Evolutionary conservation across 1,140 invertebrate species (phyloP), one percentile per base, ranked within the genome.

Genomic region (Lanistes nyassanus): DNA sequence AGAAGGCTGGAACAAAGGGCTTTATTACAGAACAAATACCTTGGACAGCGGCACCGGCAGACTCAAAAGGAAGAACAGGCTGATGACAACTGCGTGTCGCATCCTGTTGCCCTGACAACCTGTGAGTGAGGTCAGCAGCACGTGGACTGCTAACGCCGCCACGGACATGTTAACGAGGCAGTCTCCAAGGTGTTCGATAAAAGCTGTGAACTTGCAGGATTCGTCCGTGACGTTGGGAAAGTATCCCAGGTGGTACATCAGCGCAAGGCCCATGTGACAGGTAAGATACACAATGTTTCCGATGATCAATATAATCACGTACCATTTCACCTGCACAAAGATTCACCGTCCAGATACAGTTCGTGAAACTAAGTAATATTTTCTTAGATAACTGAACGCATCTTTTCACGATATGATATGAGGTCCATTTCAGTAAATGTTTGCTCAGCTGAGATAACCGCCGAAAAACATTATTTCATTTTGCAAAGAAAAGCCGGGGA

Each of bases 251-350:
- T 9, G 21, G n/a, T 42, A 11, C 1, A 9, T 26, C 34, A 60
- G 34, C 1, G 3, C 39, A 9, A 42, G 2, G 16, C 1, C 19
- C 37, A 23, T 23, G 1, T 29, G 37, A 56, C 37, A 62, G 42
- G n/a, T 6, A n/a, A 72, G 55, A n/a, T 58, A 1, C 11, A 72
- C 21, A 29, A 53, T 6, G 23, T 62, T 60, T 53, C 70, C 70
- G 55, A 42, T n/a, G 13, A 16, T 42, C 70, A 72, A 9, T 23
- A 72, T 9, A 7, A 72, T 31, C 21, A 72, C 36, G 55, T 72
- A 72, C 70, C 70, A 72, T 34, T 72, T 72, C 53, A 72, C 70
- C 70, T 72, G 70, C 3, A 58, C 26, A 23, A 66, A 36, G 5
- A 66, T 2, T 26, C 13, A 4, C 56, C 23, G 9, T 60, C 56